These are phyloP conservation scores for Disparrhopalites patrizii DNA, from an alignment of 2,888 invertebrate species.

Conservation along the genomic window DNA sequence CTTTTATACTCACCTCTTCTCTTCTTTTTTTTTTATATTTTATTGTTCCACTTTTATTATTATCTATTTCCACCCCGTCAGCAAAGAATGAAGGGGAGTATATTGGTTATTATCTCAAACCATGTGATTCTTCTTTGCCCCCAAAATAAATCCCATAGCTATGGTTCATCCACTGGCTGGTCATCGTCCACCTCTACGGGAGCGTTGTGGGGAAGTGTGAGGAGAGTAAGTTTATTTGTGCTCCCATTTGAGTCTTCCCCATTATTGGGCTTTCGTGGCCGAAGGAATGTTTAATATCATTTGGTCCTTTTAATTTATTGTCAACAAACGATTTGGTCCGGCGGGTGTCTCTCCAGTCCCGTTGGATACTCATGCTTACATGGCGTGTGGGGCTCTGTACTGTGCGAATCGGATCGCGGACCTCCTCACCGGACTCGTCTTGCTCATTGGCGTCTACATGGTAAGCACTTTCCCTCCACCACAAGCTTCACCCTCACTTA, in stretches of 20 bases:
- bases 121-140: no score
- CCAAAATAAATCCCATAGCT: no score
- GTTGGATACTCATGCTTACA: background rate
- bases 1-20: no score
- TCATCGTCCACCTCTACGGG: background rate
- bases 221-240: no score
- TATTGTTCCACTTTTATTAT: background rate
- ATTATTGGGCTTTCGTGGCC: background rate
- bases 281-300: background rate
- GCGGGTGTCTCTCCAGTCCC: background rate
- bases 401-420: conserved; percentile 5
- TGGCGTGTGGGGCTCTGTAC: background rate
- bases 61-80: background rate
- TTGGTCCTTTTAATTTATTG: background rate
- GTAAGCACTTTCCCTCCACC: no score
- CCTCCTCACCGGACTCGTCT: background rate
- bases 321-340: background rate
- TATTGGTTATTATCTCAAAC: no score
- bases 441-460: background rate
- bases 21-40: no score
- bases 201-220: background rate
- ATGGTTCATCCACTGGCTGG: background rate
- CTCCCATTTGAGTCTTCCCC: background rate
- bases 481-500: no score
- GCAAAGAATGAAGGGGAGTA: no score